These are phyloP conservation scores for Scomberomorus guttatus DNA, from an alignment of 2,797 vertebrate species.

Conservation along the genomic window DNA sequence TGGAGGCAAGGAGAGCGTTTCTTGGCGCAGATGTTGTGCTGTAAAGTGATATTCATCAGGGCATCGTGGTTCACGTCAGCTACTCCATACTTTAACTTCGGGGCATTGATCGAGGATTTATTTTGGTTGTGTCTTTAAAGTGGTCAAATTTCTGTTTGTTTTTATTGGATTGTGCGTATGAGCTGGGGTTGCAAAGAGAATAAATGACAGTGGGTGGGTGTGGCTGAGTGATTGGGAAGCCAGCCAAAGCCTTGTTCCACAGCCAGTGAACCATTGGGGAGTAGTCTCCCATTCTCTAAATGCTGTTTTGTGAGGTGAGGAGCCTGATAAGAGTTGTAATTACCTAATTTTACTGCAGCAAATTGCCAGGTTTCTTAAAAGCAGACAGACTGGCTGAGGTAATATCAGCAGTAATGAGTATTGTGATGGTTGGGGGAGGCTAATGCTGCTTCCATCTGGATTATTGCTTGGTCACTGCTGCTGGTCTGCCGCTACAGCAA, in stretches of 20 bases:
- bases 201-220: constrained; percentile 64
- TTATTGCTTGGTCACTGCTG: constrained; percentile 74
- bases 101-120: constrained; percentile 36
- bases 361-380: constrained; percentile 79
- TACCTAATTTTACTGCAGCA: constrained; percentile 77
- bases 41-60: constrained; percentile 50
- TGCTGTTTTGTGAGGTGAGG: constrained; percentile 78
- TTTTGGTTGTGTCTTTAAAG: constrained; percentile 53
- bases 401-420: constrained; percentile 79
- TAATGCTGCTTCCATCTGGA: constrained; percentile 67
- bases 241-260: constrained; percentile 67
- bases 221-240: constrained; percentile 65
- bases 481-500: constrained; percentile 53
- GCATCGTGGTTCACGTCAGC: constrained; percentile 48
- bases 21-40: constrained; percentile 38
- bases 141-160: constrained; percentile 60
- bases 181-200: constrained; percentile 23
- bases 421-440: constrained; percentile 73
- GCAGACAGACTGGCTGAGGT: constrained; percentile 72
- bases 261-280: constrained; percentile 63
- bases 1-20: constrained; percentile 19
- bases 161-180: constrained; percentile 46
- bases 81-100: constrained; percentile 37
- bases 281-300: constrained; percentile 65
- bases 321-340: constrained; percentile 82